Percentiles rank a stretch among this genome's conserved stretches.
Evolutionary conservation across 1,140 invertebrate genomes (phyloP).

Genomic region (roundworm (Caenorhabditis elegans)): DNA sequence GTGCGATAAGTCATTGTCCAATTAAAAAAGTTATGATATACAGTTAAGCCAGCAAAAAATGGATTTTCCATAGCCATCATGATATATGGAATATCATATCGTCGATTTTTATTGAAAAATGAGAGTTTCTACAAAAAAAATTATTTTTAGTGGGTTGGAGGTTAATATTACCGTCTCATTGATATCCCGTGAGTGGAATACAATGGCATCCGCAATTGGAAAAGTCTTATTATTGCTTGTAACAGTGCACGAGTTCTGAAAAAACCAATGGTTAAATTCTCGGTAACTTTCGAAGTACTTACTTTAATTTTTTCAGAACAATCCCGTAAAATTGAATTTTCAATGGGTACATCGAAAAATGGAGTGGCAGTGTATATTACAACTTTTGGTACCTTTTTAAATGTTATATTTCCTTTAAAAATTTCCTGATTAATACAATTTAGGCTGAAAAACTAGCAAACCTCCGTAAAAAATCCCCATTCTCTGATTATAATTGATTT

Average conservation of each 20-base stretch:
- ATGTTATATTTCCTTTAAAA: too few species aligned
- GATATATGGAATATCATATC: background rate
- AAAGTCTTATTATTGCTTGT: background rate
- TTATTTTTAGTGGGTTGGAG: background rate
- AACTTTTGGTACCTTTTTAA: too few species aligned
- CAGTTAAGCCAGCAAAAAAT: background rate
- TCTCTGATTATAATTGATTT: too few species aligned
- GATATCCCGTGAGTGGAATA: background rate
- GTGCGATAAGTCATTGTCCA: slow-evolving; percentile 42
- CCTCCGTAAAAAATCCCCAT: too few species aligned
- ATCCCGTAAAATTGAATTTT: background rate
- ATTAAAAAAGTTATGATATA: slow-evolving; percentile 26
- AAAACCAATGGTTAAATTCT: background rate
- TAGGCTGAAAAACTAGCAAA: too few species aligned
- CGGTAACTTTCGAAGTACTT: background rate
- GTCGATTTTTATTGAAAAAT: background rate
- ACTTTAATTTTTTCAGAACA: background rate
- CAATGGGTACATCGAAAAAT: background rate
- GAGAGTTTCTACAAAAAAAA: background rate
- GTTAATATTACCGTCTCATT: background rate
- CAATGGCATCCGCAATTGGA: background rate
- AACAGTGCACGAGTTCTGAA: background rate
- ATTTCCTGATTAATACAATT: too few species aligned
- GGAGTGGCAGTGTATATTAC: background rate
- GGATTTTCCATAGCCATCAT: background rate